Evolutionary conservation across 2,888 invertebrate genomes (phyloP).

Genomic region (Encarsia formosa): DNA sequence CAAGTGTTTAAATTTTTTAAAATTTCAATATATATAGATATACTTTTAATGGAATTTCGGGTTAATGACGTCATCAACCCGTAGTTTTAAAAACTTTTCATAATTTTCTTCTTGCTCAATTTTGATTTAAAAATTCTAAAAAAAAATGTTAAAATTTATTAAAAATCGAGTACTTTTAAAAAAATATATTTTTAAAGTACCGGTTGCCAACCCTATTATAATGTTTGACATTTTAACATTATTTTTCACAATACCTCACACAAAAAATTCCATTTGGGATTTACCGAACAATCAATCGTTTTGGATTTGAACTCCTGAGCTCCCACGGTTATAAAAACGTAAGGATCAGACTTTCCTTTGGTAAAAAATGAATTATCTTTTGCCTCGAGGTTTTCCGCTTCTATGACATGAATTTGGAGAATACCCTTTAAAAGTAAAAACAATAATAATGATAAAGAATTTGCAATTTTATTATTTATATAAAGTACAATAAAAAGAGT

Average conservation of each 20-base stretch:
- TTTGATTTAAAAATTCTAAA: too few species aligned
- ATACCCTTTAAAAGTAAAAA: conserved; percentile 69
- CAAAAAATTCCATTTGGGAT: conserved; percentile 96
- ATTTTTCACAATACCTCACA: conserved; percentile 92
- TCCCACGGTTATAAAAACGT: conserved; percentile 85
- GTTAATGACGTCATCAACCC: too few species aligned
- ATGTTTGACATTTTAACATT: too few species aligned
- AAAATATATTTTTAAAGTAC: too few species aligned
- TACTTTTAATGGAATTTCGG: too few species aligned
- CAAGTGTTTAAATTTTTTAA: too few species aligned
- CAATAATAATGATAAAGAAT: conserved; percentile 18
- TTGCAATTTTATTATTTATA: neutral
- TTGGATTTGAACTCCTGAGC: conserved; percentile 90
- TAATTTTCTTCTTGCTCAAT: too few species aligned
- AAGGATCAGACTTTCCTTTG: conserved; percentile 96
- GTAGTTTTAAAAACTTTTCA: too few species aligned
- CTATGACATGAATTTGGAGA: conserved; percentile 86
- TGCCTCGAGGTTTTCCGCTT: conserved; percentile 92
- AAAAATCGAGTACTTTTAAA: too few species aligned
- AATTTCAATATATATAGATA: too few species aligned
- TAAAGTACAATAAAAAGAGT: neutral
- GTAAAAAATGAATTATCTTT: conserved; percentile 90
- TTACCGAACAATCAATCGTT: conserved; percentile 86
- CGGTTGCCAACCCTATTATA: too few species aligned
- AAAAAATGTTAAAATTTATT: too few species aligned